These are phyloP conservation scores for Andrena chrysosceles DNA, from an alignment of 2,888 invertebrate genomes.

Conservation along the genomic window DNA sequence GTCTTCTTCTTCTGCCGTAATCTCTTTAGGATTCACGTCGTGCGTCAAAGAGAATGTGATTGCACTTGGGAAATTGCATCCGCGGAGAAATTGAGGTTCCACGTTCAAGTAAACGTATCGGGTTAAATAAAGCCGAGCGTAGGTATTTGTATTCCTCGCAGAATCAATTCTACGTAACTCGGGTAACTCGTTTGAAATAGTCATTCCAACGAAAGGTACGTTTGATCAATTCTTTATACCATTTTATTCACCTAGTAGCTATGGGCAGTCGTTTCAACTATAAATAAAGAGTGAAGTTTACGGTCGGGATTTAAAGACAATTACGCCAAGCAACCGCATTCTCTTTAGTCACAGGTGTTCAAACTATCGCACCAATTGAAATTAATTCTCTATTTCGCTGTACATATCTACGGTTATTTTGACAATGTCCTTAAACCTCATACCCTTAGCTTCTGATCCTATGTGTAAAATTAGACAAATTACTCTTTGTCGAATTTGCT, in stretches of 20 bases:
- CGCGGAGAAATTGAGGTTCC: slow-evolving; percentile 8
- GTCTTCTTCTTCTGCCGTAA: slow-evolving; percentile 20
- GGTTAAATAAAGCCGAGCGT: background rate
- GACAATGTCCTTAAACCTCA: too few species aligned
- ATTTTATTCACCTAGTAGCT: background rate
- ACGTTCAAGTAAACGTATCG: slow-evolving; percentile 8
- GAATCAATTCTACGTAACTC: background rate
- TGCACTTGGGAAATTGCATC: slow-evolving; percentile 27
- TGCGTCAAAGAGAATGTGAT: slow-evolving; percentile 41
- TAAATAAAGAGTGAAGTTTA: background rate
- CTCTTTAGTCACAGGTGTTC: slow-evolving; percentile 42
- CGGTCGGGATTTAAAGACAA: background rate
- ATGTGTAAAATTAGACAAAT: too few species aligned
- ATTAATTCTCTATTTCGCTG: slow-evolving; percentile 68
- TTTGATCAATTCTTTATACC: background rate
- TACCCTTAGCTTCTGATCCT: too few species aligned
- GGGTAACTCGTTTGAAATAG: background rate
- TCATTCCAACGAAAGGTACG: background rate
- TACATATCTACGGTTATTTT: slow-evolving; percentile 52
- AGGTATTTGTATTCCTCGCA: background rate
- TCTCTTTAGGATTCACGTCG: slow-evolving; percentile 41
- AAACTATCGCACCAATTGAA: slow-evolving; percentile 68
- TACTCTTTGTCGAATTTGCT: too few species aligned
- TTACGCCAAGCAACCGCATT: slow-evolving; percentile 16
- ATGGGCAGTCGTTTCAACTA: background rate